Conservation (phyloP, 2,888 invertebrate genomes). For the Aproaerema taeniolella region DNA sequence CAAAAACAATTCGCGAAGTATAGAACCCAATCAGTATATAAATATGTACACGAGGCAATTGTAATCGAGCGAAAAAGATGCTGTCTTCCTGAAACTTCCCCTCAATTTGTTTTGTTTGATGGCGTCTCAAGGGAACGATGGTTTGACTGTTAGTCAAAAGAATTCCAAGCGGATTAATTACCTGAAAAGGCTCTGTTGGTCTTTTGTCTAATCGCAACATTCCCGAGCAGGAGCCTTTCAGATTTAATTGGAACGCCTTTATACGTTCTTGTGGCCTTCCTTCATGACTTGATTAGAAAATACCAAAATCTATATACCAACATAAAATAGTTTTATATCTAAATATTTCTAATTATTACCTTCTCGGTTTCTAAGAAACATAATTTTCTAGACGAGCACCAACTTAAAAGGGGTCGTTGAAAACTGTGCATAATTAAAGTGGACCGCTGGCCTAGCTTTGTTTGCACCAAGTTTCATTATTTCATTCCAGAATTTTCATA, state of each 20-base stretch:
- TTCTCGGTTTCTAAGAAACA: no score
- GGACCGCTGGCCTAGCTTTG: constrained; percentile 14
- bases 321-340: no score
- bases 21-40: no score
- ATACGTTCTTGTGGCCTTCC: constrained; percentile 26
- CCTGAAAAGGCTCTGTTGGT: constrained; percentile 54
- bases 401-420: no score
- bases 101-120: constrained; percentile 18
- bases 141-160: constrained; percentile 34
- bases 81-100: constrained; percentile 1
- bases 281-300: no score
- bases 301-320: no score
- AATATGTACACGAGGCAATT: no score
- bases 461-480: constrained; percentile 22
- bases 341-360: no score
- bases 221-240: constrained; percentile 44
- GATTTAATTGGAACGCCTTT: constrained; percentile 57
- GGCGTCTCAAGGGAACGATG: constrained; percentile 19
- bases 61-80: background rate
- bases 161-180: constrained; percentile 63
- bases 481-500: constrained; percentile 19
- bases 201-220: constrained; percentile 51
- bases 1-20: no score
- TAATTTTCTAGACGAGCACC: no score
- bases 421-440: no score